Base-by-base conservation (phyloP, 1,140 invertebrate species). In the Pararge aegeria region DNA sequence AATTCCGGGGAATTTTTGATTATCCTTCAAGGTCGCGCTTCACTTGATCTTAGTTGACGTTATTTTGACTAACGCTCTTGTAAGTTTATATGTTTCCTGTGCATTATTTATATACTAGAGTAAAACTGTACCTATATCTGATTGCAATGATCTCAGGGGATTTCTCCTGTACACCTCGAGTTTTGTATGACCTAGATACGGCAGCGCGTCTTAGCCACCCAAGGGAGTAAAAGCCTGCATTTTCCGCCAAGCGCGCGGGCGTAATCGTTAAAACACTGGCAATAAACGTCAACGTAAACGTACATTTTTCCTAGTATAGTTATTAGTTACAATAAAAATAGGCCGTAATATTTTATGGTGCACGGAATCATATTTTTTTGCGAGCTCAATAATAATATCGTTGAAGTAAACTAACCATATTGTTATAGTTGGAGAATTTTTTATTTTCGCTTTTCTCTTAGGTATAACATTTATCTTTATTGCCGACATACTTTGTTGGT, bases 241-340 rank as follows among this genome's bases (percentile, higher is more conserved):
- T 30, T 27, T 27, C 10, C 5, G 27, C 30, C 30, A 34, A 12
- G 7, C 30, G 12, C 30, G 38, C 12, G 2, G 38, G 38, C 38
- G 5, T 16, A 42, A 18, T 9, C 38, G 13, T 42, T 42, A 42
- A 42, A 42, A 40, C 5, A 42, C 3, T 37, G 12, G 34, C 3
- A 12, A 37, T 37, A 13, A 42, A 42, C 38, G 18, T 42, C 6
- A 42, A 1, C 38, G 5, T 10, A 42, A 5, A 15, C 13, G 7
- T 16, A 42, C 38, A 15, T 9, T 4, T 12, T 34, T 12, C 30
- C 12, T 34, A 10, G 1, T 34, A 34, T n/a, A 34, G 7, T 34
- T 34, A 34, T 34, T 38, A 21, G 55, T 50, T 50, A 57, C 49
- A 57, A 57, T 57, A 49, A 58, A 55, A 58, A 52, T 42, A 13